Conservation (phyloP, 2,113 vertebrate genomes). For the Cyanoramphus novaezelandiae region DNA sequence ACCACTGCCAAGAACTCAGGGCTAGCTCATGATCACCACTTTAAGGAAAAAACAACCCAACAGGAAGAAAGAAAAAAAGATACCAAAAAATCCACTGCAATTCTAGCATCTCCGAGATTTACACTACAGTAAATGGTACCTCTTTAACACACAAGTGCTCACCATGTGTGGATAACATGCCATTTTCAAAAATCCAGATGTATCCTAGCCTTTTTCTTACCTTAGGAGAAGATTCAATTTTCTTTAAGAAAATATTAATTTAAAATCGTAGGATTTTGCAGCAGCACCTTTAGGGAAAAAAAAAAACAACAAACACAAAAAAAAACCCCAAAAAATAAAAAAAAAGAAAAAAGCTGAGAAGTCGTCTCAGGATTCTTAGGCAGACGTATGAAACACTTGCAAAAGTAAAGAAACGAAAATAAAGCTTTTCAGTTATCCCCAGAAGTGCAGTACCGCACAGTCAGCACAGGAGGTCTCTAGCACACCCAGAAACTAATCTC, state of each 20-base stretch:
- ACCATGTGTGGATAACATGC: not conserved
- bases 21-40: not conserved
- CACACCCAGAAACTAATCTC: not conserved
- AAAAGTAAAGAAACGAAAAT: accelerated
- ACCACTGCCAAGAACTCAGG: not conserved
- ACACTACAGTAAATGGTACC: not conserved
- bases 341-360: not conserved
- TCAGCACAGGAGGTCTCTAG: conserved; percentile 47
- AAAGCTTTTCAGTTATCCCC: not conserved
- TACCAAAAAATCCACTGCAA: not conserved
- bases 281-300: not conserved
- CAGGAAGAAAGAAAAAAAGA: not conserved
- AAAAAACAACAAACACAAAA: no score
- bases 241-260: not conserved
- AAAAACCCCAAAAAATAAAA: no score
- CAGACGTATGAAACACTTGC: not conserved
- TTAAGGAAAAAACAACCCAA: not conserved
- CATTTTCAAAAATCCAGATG: not conserved
- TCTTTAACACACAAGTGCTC: not conserved
- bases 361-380: not conserved
- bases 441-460: not conserved
- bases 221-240: not conserved
- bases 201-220: not conserved
- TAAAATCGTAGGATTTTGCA: not conserved
- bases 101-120: not conserved